Base-by-base conservation (phyloP, 2,113 vertebrate genomes). In the Clarias magur region DNA sequence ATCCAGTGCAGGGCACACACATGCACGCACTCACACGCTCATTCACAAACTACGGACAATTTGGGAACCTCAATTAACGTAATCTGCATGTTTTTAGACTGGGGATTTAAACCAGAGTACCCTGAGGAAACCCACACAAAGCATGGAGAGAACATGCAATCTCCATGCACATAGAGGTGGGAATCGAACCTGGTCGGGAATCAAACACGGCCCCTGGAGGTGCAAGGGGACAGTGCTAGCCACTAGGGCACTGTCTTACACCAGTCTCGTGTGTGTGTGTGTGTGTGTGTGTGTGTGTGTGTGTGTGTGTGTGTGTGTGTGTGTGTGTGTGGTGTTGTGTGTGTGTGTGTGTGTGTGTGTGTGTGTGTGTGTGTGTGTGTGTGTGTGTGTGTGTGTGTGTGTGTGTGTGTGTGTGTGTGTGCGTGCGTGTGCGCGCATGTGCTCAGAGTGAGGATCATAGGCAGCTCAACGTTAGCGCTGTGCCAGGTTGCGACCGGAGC, bases 391-490 rank as follows among this genome's bases (percentile, higher is more conserved):
- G 42, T 87, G 80, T 82, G 42, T n/a, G 48, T 73, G 48, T 73
- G 19, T 73, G 19, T 42, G 42, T 87, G 80, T 82, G 42, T n/a
- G 48, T 73, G 48, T 73, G 19, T 73, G 19, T 42, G 42, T 87
- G 80, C n/a, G n/a, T 78, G 38, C 42, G 19, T 73, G 34, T 42
- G 42, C 83, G 80, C 79, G 42, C 63, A 13, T 82, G 42, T 59
- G 81, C 76, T 7, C 86, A 97, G 97, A 88, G 94, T 97, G 88
- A 94, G 96, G 67, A 96, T 97, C 85, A 96, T 97, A 0, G 97
- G 96, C 86, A 97, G 96, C 91, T 95, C 97, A 0, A 97, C 96
- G 19, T 89, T 97, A 90, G 96, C 96, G 0, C 93, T 97, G 80
- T 97, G 97, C 92, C 95, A 93, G 48, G 38, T 97, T 89, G 97